Percentiles rank a stretch among this genome's conserved stretches.
Conservation (phyloP, 2,888 invertebrate genomes). For the Drosophila paranaensis region DNA sequence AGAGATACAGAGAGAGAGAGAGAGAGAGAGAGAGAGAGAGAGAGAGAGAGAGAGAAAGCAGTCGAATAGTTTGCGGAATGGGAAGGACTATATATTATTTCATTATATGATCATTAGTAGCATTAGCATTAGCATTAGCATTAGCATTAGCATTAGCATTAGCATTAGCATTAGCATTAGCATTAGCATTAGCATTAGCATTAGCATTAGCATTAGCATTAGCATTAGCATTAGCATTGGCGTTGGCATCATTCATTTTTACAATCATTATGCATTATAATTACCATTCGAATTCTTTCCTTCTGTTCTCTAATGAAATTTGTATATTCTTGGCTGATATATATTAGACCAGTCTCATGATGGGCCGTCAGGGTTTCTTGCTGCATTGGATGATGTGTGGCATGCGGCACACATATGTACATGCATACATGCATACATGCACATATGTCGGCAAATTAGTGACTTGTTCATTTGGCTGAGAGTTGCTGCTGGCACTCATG, state of each 20-base stretch:
- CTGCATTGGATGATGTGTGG: slow-evolving; percentile 20
- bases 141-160: not conserved
- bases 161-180: no score
- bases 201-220: not conserved
- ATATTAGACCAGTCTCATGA: not conserved
- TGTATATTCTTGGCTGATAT: not conserved
- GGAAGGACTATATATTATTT: not conserved
- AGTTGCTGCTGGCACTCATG: slow-evolving; percentile 30
- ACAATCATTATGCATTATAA: not conserved
- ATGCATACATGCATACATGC: not conserved
- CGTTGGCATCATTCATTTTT: not conserved
- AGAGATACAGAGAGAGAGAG: not conserved
- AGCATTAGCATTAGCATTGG: not conserved
- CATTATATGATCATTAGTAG: not conserved
- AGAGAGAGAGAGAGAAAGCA: not conserved
- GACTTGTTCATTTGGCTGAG: slow-evolving; percentile 32
- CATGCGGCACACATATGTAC: not conserved
- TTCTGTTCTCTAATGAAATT: not conserved
- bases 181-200: not conserved
- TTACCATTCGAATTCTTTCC: not conserved
- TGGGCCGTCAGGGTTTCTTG: not conserved
- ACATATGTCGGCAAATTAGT: slow-evolving; percentile 14
- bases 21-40: not conserved
- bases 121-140: not conserved
- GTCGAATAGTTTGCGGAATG: not conserved